Base-by-base conservation (phyloP, 2,888 invertebrate species). In the Brachycybe producta region DNA sequence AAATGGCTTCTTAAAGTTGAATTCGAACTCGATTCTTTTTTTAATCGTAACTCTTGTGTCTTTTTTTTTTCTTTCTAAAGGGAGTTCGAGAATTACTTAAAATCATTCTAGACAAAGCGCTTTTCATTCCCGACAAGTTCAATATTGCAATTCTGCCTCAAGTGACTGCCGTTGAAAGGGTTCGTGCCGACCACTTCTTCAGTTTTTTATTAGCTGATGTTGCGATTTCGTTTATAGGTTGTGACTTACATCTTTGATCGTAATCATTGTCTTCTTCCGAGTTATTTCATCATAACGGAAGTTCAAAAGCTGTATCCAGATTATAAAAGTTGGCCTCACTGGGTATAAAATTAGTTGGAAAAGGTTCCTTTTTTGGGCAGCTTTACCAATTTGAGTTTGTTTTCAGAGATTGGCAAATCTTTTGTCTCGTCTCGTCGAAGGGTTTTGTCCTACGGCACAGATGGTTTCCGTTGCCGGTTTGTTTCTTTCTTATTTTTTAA, bases 201-300 rank as follows among this genome's bases (percentile, higher is more conserved):
- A 35, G 15, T 28, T 30, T 17, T 42, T 34, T 1, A 24, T 39
- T 32, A 40, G 21, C 49, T 32, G 19, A 21, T 50, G 21, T 21
- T 38, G 15, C 24, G 5, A 24, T 28, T 39, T 34, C 32, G 3
- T 17, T 36, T 43, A 5, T 56, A 67, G 65, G 81, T 92, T 1
- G 78, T 92, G 54, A 79, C 82, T 57, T 82, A 84, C 61, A 90
- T 95, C 61, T 86, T 94, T 71, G 87, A 95, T 66, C 75, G 94
- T 32, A 84, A 90, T 67, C 83, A 86, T 21, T 91, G 91, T 61
- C 72, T 95, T 32, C 69, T 95, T 51, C 95, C 95, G 1, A 88
- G 88, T 5, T 95, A 95, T 68, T 85, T 97, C 60, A 83, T 95
- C 56, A 86, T 91, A 0, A 92, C 91, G 64, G 94, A 95, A 72